Evolutionary conservation across 1,140 invertebrate genomes (phyloP).

Genomic region (Drosophila persimilis): DNA sequence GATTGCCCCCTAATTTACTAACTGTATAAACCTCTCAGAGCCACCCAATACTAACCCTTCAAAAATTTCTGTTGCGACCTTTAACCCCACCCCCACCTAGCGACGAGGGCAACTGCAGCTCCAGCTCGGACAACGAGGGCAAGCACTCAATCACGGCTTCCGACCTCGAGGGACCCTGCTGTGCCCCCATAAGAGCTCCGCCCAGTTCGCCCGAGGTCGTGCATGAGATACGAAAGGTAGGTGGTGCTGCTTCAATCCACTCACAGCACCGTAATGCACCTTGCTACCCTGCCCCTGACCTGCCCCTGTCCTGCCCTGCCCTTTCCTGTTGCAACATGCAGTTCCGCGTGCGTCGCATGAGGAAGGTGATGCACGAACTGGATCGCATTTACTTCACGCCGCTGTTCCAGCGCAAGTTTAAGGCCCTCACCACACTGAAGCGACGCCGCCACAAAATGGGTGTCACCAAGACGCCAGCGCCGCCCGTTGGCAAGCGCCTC

Average conservation of each 20-base stretch:
- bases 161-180: slow-evolving; percentile 81
- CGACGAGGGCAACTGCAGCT: slow-evolving; percentile 91
- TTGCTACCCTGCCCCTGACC: neutral
- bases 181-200: slow-evolving; percentile 83
- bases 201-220: slow-evolving; percentile 84
- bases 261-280: neutral
- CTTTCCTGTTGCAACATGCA: slow-evolving; percentile 10
- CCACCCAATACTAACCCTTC: neutral
- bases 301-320: neutral
- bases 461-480: neutral
- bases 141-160: slow-evolving; percentile 73
- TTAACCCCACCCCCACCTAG: slow-evolving; percentile 51
- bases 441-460: slow-evolving; percentile 56
- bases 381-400: slow-evolving; percentile 79
- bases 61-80: too few relatives aligned
- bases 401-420: slow-evolving; percentile 74
- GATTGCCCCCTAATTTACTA: too few relatives aligned
- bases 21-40: too few relatives aligned
- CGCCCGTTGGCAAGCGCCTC: slow-evolving; percentile 21
- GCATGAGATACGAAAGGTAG: slow-evolving; percentile 76
- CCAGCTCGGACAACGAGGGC: slow-evolving; percentile 84
- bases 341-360: slow-evolving; percentile 74
- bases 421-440: slow-evolving; percentile 56
- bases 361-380: slow-evolving; percentile 76
- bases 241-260: neutral